phyloP scores from a whole-genome alignment of 2,797 vertebrate species.

The Holocentrus rufus region DNA sequence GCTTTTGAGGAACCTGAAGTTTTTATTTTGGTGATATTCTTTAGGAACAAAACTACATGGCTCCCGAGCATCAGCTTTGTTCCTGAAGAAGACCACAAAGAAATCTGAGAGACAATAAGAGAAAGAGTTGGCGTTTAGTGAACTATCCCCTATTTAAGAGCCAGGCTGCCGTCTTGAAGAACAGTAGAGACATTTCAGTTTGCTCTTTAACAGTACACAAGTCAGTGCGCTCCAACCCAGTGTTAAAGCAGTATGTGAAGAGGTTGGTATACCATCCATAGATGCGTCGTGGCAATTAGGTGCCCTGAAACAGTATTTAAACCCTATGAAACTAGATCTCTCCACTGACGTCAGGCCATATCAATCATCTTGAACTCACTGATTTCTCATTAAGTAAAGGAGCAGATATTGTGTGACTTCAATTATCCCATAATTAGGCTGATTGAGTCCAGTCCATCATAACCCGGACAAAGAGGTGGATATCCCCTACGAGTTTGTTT shows the following conservation, averaged over 20 bases:
- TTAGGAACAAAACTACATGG: constrained; percentile 22
- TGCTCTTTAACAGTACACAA: neutral
- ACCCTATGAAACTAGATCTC: constrained; percentile 5
- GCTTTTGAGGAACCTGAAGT: constrained; percentile 9
- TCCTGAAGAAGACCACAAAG: neutral
- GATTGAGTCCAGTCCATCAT: neutral
- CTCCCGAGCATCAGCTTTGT: constrained; percentile 24
- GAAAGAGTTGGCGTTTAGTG: neutral
- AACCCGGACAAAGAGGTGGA: neutral
- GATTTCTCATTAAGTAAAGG: neutral
- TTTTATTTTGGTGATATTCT: constrained; percentile 5
- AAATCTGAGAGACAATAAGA: neutral
- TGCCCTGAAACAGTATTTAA: neutral
- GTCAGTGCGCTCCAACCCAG: neutral
- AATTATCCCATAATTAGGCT: neutral
- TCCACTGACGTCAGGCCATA: neutral
- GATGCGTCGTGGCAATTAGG: neutral
- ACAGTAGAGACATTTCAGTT: constrained; percentile 13
- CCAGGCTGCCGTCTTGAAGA: constrained; percentile 45
- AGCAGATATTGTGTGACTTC: neutral
- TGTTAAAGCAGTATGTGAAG: neutral
- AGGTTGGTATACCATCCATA: no score
- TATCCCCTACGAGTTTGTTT: neutral
- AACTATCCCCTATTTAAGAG: constrained; percentile 26
- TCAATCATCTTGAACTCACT: neutral